Conservation (phyloP, 37 sponge, comb jelly and placozoan species). For the Eunapius fragilis region DNA sequence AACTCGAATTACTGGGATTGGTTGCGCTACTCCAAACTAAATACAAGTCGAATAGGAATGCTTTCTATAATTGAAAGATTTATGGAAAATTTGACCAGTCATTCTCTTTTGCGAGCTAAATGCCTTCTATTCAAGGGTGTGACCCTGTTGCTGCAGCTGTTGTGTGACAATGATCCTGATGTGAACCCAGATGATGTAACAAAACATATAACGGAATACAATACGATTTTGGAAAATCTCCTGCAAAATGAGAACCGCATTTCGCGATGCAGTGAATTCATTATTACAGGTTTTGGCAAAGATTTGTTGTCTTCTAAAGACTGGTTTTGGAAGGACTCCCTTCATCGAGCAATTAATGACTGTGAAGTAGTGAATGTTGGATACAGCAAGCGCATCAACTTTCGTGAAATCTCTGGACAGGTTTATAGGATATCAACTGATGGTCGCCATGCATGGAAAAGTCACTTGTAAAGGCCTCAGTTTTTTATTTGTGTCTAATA, state of each 20-base stretch:
- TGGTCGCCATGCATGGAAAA: not conserved
- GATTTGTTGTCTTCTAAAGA: not conserved
- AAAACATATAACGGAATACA: not conserved
- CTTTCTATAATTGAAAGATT: not conserved
- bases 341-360: not conserved
- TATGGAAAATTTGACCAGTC: not conserved
- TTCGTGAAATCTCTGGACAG: not conserved
- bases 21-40: not conserved
- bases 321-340: not conserved
- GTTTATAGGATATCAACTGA: not conserved
- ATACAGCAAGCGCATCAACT: not conserved
- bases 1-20: not conserved
- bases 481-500: not conserved
- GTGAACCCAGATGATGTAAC: not conserved
- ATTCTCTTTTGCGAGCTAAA: not conserved
- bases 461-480: not conserved
- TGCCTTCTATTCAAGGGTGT: not conserved
- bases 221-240: not conserved
- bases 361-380: not conserved
- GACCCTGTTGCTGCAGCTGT: not conserved
- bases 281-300: not conserved
- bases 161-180: not conserved
- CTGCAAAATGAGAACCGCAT: not conserved
- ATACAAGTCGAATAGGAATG: not conserved
- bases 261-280: not conserved